These are phyloP conservation scores for Nymphicus hollandicus DNA, from an alignment of 2,113 vertebrate genomes.

Conservation along the genomic window DNA sequence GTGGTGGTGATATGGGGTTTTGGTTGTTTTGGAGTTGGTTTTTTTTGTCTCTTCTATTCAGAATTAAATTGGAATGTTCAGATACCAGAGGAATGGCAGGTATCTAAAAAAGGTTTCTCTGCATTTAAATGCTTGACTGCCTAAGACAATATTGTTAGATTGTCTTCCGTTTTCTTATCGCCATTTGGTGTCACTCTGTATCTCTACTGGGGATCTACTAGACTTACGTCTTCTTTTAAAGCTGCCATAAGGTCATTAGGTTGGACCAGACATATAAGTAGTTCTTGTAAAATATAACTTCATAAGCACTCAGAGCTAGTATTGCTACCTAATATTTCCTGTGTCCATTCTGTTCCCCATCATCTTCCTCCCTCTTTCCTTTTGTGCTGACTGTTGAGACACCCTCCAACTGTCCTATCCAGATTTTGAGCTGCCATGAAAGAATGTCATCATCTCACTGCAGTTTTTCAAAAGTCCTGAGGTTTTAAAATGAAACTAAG, in stretches of 20 bases:
- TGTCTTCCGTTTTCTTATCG: background rate
- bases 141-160: background rate
- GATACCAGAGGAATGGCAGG: background rate
- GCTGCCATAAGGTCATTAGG: background rate
- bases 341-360: background rate
- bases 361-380: background rate
- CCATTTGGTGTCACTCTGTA: background rate
- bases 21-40: background rate
- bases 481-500: background rate
- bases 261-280: background rate
- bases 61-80: background rate
- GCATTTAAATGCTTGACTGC: background rate
- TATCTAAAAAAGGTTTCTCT: background rate
- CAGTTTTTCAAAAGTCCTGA: background rate
- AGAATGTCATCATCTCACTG: background rate
- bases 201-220: background rate
- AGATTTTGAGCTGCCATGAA: background rate
- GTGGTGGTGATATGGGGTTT: background rate
- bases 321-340: background rate
- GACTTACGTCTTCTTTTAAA: background rate
- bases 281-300: background rate
- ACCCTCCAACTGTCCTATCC: background rate
- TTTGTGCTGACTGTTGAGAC: background rate
- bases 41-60: background rate
- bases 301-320: background rate